Percentiles rank a stretch among this genome's conserved stretches.
Evolutionary conservation across 2,113 vertebrate species (phyloP).

Genomic region (Cololabis saira): DNA sequence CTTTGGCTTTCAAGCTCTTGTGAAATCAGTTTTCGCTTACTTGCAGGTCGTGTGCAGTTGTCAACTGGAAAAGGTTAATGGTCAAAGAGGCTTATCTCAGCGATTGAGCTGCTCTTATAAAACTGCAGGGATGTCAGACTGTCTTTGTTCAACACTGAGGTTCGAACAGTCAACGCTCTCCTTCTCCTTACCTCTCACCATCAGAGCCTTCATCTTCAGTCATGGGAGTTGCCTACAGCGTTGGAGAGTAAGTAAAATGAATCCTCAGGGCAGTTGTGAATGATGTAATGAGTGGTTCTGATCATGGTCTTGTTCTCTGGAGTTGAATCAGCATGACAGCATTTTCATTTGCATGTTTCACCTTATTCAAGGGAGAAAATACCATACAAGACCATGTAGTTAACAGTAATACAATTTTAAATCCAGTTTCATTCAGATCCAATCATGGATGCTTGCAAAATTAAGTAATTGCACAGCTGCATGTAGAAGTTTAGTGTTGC

Average conservation of each 20-base stretch:
- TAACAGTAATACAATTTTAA: background rate
- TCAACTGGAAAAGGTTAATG: constrained; percentile 43
- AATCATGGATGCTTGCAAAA: background rate
- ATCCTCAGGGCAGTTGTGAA: background rate
- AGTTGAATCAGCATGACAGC: background rate
- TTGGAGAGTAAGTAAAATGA: constrained; percentile 82
- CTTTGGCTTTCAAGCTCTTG: constrained; percentile 53
- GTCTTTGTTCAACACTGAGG: constrained; percentile 36
- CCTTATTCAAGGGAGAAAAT: background rate
- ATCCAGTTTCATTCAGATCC: background rate
- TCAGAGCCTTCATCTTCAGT: constrained; percentile 14
- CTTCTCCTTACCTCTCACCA: constrained; percentile 7
- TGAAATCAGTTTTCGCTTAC: constrained; percentile 53
- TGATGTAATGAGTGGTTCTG: background rate
- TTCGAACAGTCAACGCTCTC: background rate
- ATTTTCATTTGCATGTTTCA: constrained; percentile 4
- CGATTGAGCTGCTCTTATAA: constrained; percentile 57
- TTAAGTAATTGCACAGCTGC: background rate
- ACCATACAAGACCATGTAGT: background rate
- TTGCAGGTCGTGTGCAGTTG: constrained; percentile 22
- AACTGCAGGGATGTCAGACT: constrained; percentile 42
- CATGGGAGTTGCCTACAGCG: constrained; percentile 84
- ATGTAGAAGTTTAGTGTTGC: background rate
- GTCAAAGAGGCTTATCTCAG: constrained; percentile 65
- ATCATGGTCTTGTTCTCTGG: background rate